Evolutionary conservation across 1,140 invertebrate genomes (phyloP).

Genomic region (Aphelenchoides besseyi): DNA sequence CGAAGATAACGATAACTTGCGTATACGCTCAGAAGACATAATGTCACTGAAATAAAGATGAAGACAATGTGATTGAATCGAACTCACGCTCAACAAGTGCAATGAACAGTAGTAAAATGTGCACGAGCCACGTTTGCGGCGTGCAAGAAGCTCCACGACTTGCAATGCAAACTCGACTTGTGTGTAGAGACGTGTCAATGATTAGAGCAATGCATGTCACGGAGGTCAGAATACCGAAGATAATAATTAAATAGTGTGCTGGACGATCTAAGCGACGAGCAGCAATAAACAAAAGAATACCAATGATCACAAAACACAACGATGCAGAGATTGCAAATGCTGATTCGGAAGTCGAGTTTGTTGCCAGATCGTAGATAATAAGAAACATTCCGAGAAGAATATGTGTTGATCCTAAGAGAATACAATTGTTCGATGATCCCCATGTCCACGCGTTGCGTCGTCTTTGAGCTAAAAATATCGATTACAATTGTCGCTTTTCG

Average conservation of each 20-base stretch:
- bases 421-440: constrained; percentile 24
- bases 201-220: neutral
- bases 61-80: neutral
- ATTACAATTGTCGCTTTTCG: too few species aligned
- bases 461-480: constrained; percentile 1
- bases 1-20: constrained; percentile 9
- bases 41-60: constrained; percentile 1
- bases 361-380: constrained; percentile 36
- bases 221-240: neutral
- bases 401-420: constrained; percentile 34
- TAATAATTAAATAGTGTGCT: constrained; percentile 11
- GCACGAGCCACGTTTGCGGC: neutral
- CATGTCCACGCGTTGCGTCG: neutral
- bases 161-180: constrained; percentile 6
- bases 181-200: neutral
- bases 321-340: constrained; percentile 28
- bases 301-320: constrained; percentile 26
- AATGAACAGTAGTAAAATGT: constrained; percentile 10
- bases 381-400: constrained; percentile 21
- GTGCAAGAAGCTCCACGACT: neutral
- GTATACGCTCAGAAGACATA: constrained; percentile 10
- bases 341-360: constrained; percentile 29
- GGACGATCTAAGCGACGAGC: constrained; percentile 18
- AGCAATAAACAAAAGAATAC: constrained; percentile 35
- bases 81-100: constrained; percentile 13